A percentile compares a stretch with the other conserved stretches of the same genome.
phyloP scores from a whole-genome alignment of 2,113 vertebrate genomes.

The Xenopus laevis region DNA sequence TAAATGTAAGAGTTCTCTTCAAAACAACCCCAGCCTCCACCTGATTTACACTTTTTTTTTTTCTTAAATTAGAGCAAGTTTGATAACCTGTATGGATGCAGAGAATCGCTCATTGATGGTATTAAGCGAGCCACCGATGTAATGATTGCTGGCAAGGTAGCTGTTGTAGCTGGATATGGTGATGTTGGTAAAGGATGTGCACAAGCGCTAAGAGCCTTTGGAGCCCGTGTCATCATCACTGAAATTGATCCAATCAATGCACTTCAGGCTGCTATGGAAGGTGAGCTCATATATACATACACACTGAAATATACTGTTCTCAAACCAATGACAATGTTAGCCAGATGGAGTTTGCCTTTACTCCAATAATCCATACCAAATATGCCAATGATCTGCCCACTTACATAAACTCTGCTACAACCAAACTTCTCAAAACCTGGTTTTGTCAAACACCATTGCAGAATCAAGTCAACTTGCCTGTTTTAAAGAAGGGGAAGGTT shows the following conservation, averaged over 20 bases:
- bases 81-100: constrained; percentile 96
- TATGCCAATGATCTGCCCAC: too few species aligned
- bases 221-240: constrained; percentile 90
- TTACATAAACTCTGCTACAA: too few species aligned
- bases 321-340: too few species aligned
- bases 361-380: too few species aligned
- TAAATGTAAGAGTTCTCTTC: too few species aligned
- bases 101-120: constrained; percentile 94
- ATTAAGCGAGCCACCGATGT: constrained; percentile 97
- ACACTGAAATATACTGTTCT: neutral
- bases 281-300: constrained; percentile 62
- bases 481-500: too few species aligned
- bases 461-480: too few species aligned
- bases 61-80: constrained; percentile 94
- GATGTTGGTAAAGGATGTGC: constrained; percentile 96
- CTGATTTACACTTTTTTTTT: neutral
- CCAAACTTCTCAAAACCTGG: too few species aligned
- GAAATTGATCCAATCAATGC: constrained; percentile 96
- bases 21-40: too few species aligned
- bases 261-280: constrained; percentile 96
- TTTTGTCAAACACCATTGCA: too few species aligned
- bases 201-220: constrained; percentile 87
- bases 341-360: too few species aligned
- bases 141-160: constrained; percentile 97
- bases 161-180: constrained; percentile 90